Base-by-base conservation (phyloP, 2,888 invertebrate species). In the Ormyrus pomaceus region DNA sequence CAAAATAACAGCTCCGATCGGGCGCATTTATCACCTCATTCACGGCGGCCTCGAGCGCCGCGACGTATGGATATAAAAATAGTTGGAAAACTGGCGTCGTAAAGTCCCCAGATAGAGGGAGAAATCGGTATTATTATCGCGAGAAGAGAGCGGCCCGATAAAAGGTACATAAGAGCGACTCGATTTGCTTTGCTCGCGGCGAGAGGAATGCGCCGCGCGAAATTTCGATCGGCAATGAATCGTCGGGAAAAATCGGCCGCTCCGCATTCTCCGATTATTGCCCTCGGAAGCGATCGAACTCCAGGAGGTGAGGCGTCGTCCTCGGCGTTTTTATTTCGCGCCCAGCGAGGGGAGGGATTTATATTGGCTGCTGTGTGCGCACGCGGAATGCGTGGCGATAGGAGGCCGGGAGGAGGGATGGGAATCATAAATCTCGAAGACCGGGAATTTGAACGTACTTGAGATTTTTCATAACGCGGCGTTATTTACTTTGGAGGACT, bases 41-140 rank as follows among this genome's bases (percentile, higher is more conserved):
- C 34, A 34, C 34, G 34, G 34, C 34, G 34, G 34, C 3, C 34
- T 34, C 34, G 0, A 34, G 34, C 34, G 2, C 2, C 34, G 34
- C 34, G 34, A 34, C 34, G 34, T 34, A 34, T 34, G 34, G 34
- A 34, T 3, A 34, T 34, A 34, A 34, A 34, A 34, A 34, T 34
- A 34, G 34, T 34, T 34, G 34, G 34, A 34, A 34, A 34, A 34
- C 34, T 34, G 34, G 34, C 34, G 0, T 34, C 34, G 34, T 34
- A 34, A 34, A 34, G 34, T 34, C 34, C 34, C 34, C 34, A 34
- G 34, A 50, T 59, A 59, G 11, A 69, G n/a, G 2, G 9, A 55
- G 56, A 69, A 69, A 70, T 58, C 69, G 69, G 69, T 48, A 73
- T 53, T 64, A 83, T 83, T 82, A 83, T 79, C 73, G 77, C 34